Evolutionary conservation across 2,797 vertebrate genomes (phyloP), one percentile per base, ranked within the genome.

Genomic region (Neosilurus hyrtlii): DNA sequence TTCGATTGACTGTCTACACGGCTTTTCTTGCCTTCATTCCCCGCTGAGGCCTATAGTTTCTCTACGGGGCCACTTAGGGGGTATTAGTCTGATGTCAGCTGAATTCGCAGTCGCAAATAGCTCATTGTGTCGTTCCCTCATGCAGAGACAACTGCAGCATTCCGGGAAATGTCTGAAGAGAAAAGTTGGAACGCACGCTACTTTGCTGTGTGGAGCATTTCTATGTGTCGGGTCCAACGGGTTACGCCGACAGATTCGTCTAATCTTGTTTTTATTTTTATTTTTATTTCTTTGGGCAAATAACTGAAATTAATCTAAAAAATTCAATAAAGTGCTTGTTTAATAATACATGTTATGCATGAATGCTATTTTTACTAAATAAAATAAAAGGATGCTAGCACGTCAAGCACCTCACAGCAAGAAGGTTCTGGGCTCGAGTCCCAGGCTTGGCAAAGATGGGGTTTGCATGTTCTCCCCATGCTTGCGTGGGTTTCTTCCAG

Each of bases 1-100:
- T 56, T 67, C 30, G 16, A 81, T 81, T 80, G 62, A 59, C 56
- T 52, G 79, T 77, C 83, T 68, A 67, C 72, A n/a, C 35, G 15
- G 52, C 35, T 65, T 71, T 80, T 79, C 71, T 37, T 52, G 30
- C 20, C 51, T 30, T 26, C 22, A 12, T 74, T 57, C 43, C 80
- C 73, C 1, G 59, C 80, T 82, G 84, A 66, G 84, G 15, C 65
- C 57, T 70, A 30, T 72, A 68, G 57, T 72, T 79, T 76, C 80
- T 82, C 80, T 62, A 61, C 66, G 14, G 61, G 54, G 74, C 56
- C 66, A 71, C 51, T 82, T 65, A 74, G 22, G 79, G 61, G 73
- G 80, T 78, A 65, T 82, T 77, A 68, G 49, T 82, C 57, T 85
- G 83, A 77, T 77, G 80, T 85, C 80, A 82, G 52, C 80, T 82